Percentiles rank a stretch among this genome's conserved stretches.
These are phyloP conservation scores for Apocheima hispidaria DNA, from an alignment of 2,888 invertebrate genomes.

Conservation along the genomic window DNA sequence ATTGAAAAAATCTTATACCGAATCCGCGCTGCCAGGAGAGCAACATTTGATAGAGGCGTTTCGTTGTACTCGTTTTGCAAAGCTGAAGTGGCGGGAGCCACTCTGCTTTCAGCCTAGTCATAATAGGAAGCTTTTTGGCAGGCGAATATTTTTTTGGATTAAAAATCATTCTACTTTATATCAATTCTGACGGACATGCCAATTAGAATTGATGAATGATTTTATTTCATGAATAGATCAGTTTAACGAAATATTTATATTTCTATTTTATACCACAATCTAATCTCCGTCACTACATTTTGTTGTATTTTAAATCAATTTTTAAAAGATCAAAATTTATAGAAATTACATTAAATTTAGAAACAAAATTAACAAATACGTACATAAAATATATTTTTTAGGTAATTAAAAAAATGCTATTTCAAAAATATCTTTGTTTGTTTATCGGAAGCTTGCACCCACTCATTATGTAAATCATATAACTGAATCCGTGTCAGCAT, in stretches of 20 bases:
- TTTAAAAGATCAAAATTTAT: too few relatives aligned
- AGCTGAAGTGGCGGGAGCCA: conserved; percentile 29
- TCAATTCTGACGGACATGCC: background rate
- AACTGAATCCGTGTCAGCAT: too few relatives aligned
- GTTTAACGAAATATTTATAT: too few relatives aligned
- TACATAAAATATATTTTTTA: too few relatives aligned
- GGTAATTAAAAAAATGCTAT: too few relatives aligned
- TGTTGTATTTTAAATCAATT: too few relatives aligned
- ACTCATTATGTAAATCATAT: too few relatives aligned
- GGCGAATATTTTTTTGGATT: background rate
- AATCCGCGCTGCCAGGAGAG: conserved; percentile 36
- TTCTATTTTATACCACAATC: background rate
- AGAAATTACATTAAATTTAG: too few relatives aligned
- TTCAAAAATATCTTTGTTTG: too few relatives aligned
- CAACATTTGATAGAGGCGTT: conserved; percentile 43
- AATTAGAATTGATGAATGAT: background rate
- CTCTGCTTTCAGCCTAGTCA: conserved; percentile 25
- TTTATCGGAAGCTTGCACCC: too few relatives aligned
- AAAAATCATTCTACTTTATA: conserved; percentile 1
- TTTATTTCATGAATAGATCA: too few relatives aligned
- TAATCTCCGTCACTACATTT: background rate
- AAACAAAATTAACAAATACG: too few relatives aligned
- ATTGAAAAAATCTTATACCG: conserved; percentile 40
- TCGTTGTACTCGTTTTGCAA: conserved; percentile 47
- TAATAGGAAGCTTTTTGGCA: conserved; percentile 16